Evolutionary conservation across 2,888 invertebrate species (phyloP).

Genomic region (Leuctra nigra): DNA sequence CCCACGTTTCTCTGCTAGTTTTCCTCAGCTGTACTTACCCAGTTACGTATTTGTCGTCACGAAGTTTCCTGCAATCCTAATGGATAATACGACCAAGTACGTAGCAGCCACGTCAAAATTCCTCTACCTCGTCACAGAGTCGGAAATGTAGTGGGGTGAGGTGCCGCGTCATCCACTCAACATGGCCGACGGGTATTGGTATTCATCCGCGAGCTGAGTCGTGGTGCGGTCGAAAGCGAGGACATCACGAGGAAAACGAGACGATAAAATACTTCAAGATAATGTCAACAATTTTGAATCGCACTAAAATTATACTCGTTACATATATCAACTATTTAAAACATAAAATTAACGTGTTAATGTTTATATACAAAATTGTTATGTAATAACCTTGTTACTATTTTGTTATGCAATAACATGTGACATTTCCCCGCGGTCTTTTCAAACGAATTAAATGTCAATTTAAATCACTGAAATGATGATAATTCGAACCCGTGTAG

Average conservation of each 20-base stretch:
- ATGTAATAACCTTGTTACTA: neutral
- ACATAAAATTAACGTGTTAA: neutral
- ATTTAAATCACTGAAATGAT: neutral
- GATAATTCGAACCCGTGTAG: too few relatives aligned
- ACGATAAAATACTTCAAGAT: neutral
- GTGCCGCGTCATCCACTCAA: constrained; percentile 66
- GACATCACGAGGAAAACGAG: neutral
- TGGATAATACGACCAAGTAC: constrained; percentile 86
- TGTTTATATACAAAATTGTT: neutral
- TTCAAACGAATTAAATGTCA: neutral
- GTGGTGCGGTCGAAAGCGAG: too few relatives aligned
- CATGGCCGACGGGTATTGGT: constrained; percentile 50
- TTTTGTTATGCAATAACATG: neutral
- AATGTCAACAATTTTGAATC: neutral
- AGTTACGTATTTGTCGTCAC: constrained; percentile 95
- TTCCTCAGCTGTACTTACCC: constrained; percentile 69
- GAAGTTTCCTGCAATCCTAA: constrained; percentile 88
- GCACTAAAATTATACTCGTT: neutral
- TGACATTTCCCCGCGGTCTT: neutral
- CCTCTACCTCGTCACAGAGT: constrained; percentile 73
- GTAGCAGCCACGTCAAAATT: constrained; percentile 90
- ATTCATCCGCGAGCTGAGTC: constrained; percentile 21
- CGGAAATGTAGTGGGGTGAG: constrained; percentile 34
- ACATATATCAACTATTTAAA: neutral
- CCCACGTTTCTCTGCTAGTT: constrained; percentile 52